Evolutionary conservation across 2,113 vertebrate species (phyloP).

Genomic region (Forbesichthys papilliferus): DNA sequence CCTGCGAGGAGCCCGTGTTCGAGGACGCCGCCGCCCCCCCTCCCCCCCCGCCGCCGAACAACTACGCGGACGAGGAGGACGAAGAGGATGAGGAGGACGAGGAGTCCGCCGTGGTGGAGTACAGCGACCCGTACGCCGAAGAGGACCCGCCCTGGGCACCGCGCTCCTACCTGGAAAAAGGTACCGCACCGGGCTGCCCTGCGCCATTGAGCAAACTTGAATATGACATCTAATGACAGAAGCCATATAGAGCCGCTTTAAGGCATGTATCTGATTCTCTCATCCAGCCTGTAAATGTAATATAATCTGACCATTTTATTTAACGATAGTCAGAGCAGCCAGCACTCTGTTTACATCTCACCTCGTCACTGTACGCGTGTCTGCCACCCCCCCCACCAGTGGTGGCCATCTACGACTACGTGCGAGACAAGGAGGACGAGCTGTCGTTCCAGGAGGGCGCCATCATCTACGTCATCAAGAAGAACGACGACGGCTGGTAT

Average conservation of each 20-base stretch:
- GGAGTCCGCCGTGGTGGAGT: conserved; percentile 97
- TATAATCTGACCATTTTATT: too few species aligned
- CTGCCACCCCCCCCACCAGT: conserved; percentile 69
- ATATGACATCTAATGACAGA: too few species aligned
- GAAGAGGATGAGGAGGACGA: conserved; percentile 86
- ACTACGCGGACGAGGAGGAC: conserved; percentile 94
- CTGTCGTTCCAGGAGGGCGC: conserved; percentile 98
- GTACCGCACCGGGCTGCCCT: conserved; percentile 53
- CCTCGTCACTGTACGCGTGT: not conserved
- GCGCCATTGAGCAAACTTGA: too few species aligned
- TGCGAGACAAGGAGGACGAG: conserved; percentile 96
- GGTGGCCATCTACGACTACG: conserved; percentile 98
- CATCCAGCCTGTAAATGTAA: too few species aligned
- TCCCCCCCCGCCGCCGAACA: conserved; percentile 90
- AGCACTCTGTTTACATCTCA: too few species aligned
- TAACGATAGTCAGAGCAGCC: too few species aligned
- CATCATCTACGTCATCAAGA: conserved; percentile 99
- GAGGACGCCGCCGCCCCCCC: conserved; percentile 90
- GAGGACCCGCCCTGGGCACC: conserved; percentile 99
- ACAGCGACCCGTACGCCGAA: conserved; percentile 97
- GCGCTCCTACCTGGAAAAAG: conserved; percentile 89
- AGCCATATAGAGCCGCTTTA: not conserved
- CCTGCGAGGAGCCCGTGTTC: conserved; percentile 84
- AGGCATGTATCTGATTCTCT: not conserved
- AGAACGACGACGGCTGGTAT: conserved; percentile 98